These are phyloP conservation scores for Planiliza haematocheilus DNA, from an alignment of 2,113 vertebrate genomes.

Conservation along the genomic window DNA sequence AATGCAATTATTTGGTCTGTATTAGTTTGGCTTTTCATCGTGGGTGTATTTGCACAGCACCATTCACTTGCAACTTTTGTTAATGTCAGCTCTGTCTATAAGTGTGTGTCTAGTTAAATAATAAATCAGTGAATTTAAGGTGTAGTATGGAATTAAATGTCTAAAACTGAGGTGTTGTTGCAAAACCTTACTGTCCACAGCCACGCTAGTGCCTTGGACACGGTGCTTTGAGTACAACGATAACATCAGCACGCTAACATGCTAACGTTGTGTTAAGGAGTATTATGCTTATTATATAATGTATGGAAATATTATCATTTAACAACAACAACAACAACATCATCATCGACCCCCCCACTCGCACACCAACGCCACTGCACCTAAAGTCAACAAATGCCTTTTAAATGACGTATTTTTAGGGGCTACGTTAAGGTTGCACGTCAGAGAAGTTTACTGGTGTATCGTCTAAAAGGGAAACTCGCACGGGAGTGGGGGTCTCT, in stretches of 20 bases:
- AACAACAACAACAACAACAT: too few relatives aligned
- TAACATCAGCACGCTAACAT: not conserved
- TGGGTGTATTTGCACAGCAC: not conserved
- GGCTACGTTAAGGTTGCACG: not conserved
- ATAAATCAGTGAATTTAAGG: too few relatives aligned
- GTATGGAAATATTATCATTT: too few relatives aligned
- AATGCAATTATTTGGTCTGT: too few relatives aligned
- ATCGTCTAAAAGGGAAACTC: slow-evolving; percentile 32
- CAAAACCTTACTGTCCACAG: not conserved
- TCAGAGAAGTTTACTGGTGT: slow-evolving; percentile 9
- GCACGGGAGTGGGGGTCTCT: slow-evolving; percentile 43
- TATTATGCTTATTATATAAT: not conserved
- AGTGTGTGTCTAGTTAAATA: too few relatives aligned
- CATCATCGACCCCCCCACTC: not conserved
- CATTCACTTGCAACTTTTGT: not conserved
- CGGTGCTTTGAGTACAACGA: not conserved
- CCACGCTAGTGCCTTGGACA: not conserved
- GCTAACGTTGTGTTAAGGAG: not conserved
- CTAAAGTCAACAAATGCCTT: not conserved
- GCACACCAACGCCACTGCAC: not conserved
- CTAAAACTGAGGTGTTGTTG: not conserved
- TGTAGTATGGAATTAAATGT: not conserved
- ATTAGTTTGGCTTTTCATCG: not conserved
- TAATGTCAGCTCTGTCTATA: too few relatives aligned
- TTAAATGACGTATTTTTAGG: not conserved